Base-by-base conservation (phyloP, 2,113 vertebrate genomes). In the Rhinolophus sinicus region DNA sequence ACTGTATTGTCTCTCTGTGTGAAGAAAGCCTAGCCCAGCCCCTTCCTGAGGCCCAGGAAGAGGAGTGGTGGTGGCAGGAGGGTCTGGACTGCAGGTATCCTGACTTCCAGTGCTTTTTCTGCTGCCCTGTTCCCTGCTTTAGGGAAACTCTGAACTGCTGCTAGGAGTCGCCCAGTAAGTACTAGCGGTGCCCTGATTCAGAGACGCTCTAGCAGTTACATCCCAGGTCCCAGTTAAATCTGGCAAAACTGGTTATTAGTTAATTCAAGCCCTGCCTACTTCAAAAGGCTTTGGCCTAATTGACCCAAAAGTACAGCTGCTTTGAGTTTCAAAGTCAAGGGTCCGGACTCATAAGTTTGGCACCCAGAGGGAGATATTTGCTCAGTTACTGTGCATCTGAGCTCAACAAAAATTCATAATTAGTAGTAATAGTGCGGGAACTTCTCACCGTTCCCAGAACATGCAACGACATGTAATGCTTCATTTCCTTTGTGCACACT, bases 391-490 rank as follows among this genome's bases (percentile, higher is more conserved):
- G 0, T 52, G 87, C 15, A 52, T 62, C 67, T 92, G 67, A 94
- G 33, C 90, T 95, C 87, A 89, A 87, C 88, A 87, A 70, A 90
- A 76, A 85, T 58, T 58, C 64, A 35, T 94, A 78, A 70, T 90
- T 69, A 64, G 56, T 58, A 62, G 56, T 95, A 92, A 93, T 62
- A 76, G 52, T 38, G 38, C 2, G 11, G 91, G 64, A 77, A 78
- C 8, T 1, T 78, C 67, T 89, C 64, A 44, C 58, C 33, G 7
- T 76, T 96, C 11, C 13, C 0, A 2, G 88, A 86, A 78, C 52
- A 44, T 30, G 83, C 62, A 44, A 11, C 24, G 77, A 58, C 72
- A 38, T 18, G 26, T 44, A 38, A 67, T 1, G 8, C 77, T 56
- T 89, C 54, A 84, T 93, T 47, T 33, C 69, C 30, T 76, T 92